Percentiles rank a stretch among this genome's conserved stretches.
These are phyloP conservation scores for Sclerodermus sp. DNA, from an alignment of 2,888 invertebrate species.

Conservation along the genomic window DNA sequence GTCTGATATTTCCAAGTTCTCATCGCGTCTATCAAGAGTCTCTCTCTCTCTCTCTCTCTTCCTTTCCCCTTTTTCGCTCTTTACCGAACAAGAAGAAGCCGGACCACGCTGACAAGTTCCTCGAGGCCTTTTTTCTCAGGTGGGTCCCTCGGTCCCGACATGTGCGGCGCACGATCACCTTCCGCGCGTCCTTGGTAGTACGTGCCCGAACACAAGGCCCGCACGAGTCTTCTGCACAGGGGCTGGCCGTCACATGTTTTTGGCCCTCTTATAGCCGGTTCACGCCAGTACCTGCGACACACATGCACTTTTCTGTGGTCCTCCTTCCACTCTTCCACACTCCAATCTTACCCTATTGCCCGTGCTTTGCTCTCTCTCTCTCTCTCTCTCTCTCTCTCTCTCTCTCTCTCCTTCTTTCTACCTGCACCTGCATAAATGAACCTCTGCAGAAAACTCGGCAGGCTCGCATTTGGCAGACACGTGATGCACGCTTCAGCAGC, in stretches of 20 bases:
- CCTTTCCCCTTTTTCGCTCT: too few species aligned
- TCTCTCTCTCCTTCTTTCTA: slow-evolving; percentile 2
- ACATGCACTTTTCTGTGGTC: slow-evolving; percentile 26
- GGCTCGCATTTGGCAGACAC: too few species aligned
- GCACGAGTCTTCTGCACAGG: slow-evolving; percentile 12
- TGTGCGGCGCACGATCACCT: slow-evolving; percentile 36
- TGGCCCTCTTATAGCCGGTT: slow-evolving; percentile 18
- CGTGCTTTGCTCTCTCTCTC: slow-evolving; percentile 4
- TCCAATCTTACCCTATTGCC: neutral
- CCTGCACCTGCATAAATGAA: slow-evolving; percentile 32
- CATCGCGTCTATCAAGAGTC: too few species aligned
- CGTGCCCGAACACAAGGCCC: slow-evolving; percentile 28
- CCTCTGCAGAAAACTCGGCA: neutral
- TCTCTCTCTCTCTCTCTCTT: too few species aligned
- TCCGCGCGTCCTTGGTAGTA: slow-evolving; percentile 31
- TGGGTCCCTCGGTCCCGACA: slow-evolving; percentile 20
- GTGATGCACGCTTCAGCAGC: too few species aligned
- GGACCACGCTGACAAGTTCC: too few species aligned
- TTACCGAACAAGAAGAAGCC: too few species aligned
- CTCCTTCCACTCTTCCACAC: slow-evolving; percentile 15
- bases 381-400: neutral
- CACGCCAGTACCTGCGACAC: slow-evolving; percentile 37
- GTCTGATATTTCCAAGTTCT: too few species aligned
- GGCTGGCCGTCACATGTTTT: slow-evolving; percentile 45
- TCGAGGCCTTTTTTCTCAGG: neutral